Percentiles rank a stretch among this genome's conserved stretches.
phyloP scores from a whole-genome alignment of 2,113 vertebrate species.

The Acanthochromis polyacanthus region DNA sequence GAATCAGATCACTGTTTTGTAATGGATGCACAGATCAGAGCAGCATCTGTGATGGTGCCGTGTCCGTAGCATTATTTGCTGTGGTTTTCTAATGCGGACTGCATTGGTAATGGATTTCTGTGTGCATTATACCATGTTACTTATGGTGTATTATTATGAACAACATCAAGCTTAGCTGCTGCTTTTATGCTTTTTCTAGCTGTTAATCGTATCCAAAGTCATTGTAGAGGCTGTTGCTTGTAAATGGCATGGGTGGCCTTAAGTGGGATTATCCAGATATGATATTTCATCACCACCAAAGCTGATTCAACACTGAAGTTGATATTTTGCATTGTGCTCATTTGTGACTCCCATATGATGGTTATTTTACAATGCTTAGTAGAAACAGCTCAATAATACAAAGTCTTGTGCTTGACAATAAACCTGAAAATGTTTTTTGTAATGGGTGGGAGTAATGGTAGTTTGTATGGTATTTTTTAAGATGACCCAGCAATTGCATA shows the following conservation, averaged over 20 bases:
- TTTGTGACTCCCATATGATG: neutral
- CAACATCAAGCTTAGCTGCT: slow-evolving; percentile 31
- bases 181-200: slow-evolving; percentile 36
- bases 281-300: neutral
- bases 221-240: slow-evolving; percentile 7
- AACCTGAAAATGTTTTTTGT: neutral
- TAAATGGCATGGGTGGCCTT: slow-evolving; percentile 1
- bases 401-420: neutral
- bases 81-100: neutral
- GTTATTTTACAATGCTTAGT: neutral
- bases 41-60: slow-evolving; percentile 2
- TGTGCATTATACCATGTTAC: slow-evolving; percentile 12
- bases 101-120: slow-evolving; percentile 37
- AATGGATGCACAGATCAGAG: slow-evolving; percentile 18
- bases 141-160: neutral
- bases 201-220: slow-evolving; percentile 40
- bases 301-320: neutral
- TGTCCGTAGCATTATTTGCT: slow-evolving; percentile 6
- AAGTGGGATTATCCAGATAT: slow-evolving; percentile 40
- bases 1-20: slow-evolving; percentile 18
- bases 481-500: too few species aligned
- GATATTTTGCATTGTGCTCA: slow-evolving; percentile 1
- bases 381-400: neutral
- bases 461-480: neutral
- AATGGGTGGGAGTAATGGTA: neutral